Evolutionary conservation across 2,113 vertebrate species (phyloP), one percentile per base, ranked within the genome.

Genomic region (Centropristis striata): DNA sequence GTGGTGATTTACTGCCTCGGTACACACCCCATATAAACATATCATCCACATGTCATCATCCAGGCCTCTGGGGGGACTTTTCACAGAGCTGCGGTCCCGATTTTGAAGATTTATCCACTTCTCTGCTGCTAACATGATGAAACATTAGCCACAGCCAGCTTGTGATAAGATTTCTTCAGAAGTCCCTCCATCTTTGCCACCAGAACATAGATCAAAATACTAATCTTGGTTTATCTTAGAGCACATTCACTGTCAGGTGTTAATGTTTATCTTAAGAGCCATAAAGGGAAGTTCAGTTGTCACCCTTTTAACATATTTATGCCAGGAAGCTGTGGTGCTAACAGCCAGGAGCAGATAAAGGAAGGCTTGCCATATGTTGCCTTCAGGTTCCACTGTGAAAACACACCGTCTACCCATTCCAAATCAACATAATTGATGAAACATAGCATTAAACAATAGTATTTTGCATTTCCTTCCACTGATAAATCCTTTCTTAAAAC

Each of bases 221-320:
- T 63, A 68, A 73, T 79, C 69, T 80, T 20, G 51, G 76, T 85
- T 91, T 86, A 88, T 89, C 87, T 92, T 58, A 39, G 63, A 82
- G 78, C 85, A 75, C 84, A 87, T 92, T 90, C 80, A 87, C 87
- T 85, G 81, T 89, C 91, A 90, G 86, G 80, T 92, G 92, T 86
- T 82, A 93, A 84, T 92, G 87, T 92, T 94, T 92, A 90, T 93
- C 75, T 88, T 86, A 63, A 81, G 53, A 78, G 84, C 87, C 83
- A 81, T 92, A 93, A 94, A 93, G 67, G 81, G 84, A 93, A 88
- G 87, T 81, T 90, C 73, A 79, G 67, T 84, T 90, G 81, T 79
- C 75, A 76, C 76, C 84, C 86, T 88, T 89, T 92, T 88, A 92
- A 90, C 92, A 86, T 88, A 90, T 94, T 91, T 86, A 82, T 88